Base-by-base conservation (phyloP, 2,888 invertebrate species). In the Hirtodrosophila histrioides region DNA sequence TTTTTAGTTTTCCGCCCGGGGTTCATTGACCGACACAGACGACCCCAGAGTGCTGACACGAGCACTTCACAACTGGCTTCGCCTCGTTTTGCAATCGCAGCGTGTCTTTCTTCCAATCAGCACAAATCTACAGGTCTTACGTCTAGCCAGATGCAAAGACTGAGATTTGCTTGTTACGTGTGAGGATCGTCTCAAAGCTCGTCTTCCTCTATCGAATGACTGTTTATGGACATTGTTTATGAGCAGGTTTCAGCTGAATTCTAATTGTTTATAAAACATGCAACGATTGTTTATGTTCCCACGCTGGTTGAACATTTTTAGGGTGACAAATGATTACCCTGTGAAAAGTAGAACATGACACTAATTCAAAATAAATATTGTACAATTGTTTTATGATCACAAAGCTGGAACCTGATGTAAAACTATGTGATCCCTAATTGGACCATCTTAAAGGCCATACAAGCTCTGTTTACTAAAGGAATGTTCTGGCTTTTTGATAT, bases 11-110 rank as follows among this genome's bases (percentile, higher is more conserved):
- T 78, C 77, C 75, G 80, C 62, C 49, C 23, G 51, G 36, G 49
- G 82, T 82, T 82, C 82, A 75, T 62, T 75, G 82, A 85, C 82
- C 82, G 75, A 58, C 76, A 66, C 64, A 62, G 65, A 68, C 80
- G 85, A 82, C 86, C 82, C 69, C 69, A 84, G 49, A 80, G 35
- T 73, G 86, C 82, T 82, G 86, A 82, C 86, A 83, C 67, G 83
- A 70, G 78, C 83, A 49, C 57, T 64, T 72, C 41, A 36, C 39
- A 74, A 54, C 50, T 36, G 11, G 45, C 53, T 31, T 40, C 41
- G n/a, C 33, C 33, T 17, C 41, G 29, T 61, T 65, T 69, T 60
- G 72, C 69, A 69, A 74, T 65, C 44, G 66, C 41, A 70, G 57
- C 61, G 56, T 64, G 67, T 67, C 74, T 75, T 68, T 63, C 56